A percentile compares a stretch with the other conserved stretches of the same genome.
phyloP scores from a whole-genome alignment of 2,888 invertebrate genomes.

The Ariolimax columbianus region DNA sequence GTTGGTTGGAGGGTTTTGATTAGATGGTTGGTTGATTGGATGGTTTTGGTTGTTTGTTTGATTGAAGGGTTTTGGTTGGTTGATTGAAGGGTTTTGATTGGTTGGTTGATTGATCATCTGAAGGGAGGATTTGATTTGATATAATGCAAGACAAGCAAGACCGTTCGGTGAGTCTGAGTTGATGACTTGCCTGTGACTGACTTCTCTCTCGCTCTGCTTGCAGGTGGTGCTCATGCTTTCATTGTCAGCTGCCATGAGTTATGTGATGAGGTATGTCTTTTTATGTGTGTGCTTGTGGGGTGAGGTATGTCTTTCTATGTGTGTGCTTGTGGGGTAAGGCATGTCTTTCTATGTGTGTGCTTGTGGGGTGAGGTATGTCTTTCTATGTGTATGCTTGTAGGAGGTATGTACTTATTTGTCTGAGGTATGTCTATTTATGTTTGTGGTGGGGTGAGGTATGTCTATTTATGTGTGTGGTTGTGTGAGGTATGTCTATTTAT shows the following conservation, averaged over 20 bases:
- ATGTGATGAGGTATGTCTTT: slow-evolving; percentile 82
- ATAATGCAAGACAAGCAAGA: too few species aligned
- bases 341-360: background rate
- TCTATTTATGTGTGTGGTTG: background rate
- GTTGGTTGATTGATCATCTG: too few species aligned
- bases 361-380: background rate
- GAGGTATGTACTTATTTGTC: background rate
- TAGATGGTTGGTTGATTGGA: too few species aligned
- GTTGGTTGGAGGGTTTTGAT: too few species aligned
- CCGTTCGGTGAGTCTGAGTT: background rate
- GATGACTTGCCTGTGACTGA: background rate
- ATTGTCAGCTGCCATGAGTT: slow-evolving; percentile 84
- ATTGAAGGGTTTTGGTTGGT: too few species aligned
- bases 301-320: background rate
- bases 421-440: background rate
- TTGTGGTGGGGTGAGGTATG: background rate
- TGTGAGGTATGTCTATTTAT: background rate
- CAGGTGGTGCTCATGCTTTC: slow-evolving; percentile 82
- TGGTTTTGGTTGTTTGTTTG: too few species aligned
- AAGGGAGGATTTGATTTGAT: too few species aligned
- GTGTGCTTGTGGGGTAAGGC: background rate
- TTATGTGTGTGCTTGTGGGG: background rate
- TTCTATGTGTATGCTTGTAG: background rate
- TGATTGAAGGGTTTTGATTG: too few species aligned
- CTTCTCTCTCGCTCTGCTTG: slow-evolving; percentile 41